Base-by-base conservation (phyloP, 1,140 invertebrate species). In the Hesperophylax magnus region DNA sequence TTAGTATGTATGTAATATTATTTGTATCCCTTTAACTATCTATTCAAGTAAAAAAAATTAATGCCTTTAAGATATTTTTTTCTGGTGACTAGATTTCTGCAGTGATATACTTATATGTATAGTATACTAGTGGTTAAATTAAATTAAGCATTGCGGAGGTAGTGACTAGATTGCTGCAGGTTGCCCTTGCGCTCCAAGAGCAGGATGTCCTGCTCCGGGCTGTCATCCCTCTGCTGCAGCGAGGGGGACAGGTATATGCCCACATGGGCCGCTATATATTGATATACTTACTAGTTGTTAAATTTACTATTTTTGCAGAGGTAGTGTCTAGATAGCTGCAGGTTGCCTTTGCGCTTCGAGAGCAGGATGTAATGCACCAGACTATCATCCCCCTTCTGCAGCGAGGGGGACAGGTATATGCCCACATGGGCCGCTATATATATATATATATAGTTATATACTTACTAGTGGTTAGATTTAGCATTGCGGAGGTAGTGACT, bases 351-450 rank as follows among this genome's bases (percentile, higher is more conserved):
- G 47, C 72, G 76, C 58, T 81, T 80, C 17, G 82, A 79, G 60
- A 74, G 78, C 52, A 84, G 72, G 54, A 83, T 81, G 61, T 78
- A 77, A 54, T 78, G 72, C 61, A 81, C 82, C 78, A 78, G 60
- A 52, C 69, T 81, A 1, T 75, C 80, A 74, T 84, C 82, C 39
- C 69, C 80, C 63, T 75, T 47, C 80, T 77, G 58, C 84, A 88
- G 58, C 84, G 88, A 85, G 86, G 93, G 91, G 24, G 94, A 93
- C 81, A 97, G 87, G 86, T 96, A 93, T 78, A 94, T 92, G 83
- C 93, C 91, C 76, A 97, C 94, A 85, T 93, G 94, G 71, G 94
- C 94, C 90, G 97, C 97, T 86, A 97, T 93, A n/a, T n/a, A n/a
- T n/a, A n/a, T n/a, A n/a, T n/a, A 2, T 39, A 39, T 39, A 8